These are phyloP conservation scores for Engystomops pustulosus DNA, from an alignment of 2,113 vertebrate genomes.

Conservation along the genomic window DNA sequence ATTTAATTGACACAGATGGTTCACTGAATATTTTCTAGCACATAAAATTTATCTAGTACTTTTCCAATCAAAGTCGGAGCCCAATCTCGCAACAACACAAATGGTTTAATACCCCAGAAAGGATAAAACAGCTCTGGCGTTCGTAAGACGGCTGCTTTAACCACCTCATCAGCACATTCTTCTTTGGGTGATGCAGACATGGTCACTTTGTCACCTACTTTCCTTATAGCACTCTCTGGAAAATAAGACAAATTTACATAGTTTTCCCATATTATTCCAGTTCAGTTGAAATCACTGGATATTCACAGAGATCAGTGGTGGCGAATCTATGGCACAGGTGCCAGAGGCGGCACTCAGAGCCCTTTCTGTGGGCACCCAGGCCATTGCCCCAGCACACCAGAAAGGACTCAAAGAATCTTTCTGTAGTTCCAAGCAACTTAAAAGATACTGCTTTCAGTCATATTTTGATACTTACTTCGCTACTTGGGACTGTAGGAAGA, in stretches of 20 bases:
- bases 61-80: constrained; percentile 38
- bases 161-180: constrained; percentile 59
- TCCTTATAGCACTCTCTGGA: constrained; percentile 52
- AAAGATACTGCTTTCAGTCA: no score
- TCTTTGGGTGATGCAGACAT: constrained; percentile 52
- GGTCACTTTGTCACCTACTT: constrained; percentile 31
- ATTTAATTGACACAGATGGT: neutral
- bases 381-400: no score
- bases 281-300: neutral
- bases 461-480: no score
- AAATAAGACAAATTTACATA: neutral
- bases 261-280: neutral
- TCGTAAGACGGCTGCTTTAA: constrained; percentile 53
- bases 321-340: no score
- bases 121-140: constrained; percentile 60
- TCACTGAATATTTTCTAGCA: constrained; percentile 57
- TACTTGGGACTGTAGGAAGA: no score
- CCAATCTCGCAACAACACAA: constrained; percentile 40
- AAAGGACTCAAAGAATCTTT: no score
- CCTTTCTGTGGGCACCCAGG: no score
- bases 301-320: neutral
- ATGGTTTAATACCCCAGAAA: constrained; percentile 49
- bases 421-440: no score
- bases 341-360: no score
- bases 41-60: neutral